Base-by-base conservation (phyloP, 2,797 vertebrate genomes). In the Crocidura indochinensis region DNA sequence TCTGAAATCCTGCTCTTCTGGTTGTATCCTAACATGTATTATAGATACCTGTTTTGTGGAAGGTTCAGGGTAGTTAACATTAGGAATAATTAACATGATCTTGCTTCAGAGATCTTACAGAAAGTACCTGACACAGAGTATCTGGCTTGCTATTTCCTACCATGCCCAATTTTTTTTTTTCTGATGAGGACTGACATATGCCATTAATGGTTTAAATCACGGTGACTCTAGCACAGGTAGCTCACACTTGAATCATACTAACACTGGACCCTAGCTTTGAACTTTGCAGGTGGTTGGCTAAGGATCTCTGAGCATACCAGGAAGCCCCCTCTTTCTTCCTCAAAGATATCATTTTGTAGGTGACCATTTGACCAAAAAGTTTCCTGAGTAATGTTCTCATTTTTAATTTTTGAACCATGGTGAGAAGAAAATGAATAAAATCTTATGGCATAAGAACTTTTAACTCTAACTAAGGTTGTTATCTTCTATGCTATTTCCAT, bases 361-460 rank as follows among this genome's bases (percentile, higher is more conserved):
- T 68, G 49, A 51, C 49, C 47, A 46, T 78, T 71, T 76, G 83
- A 84, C 31, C 29, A 44, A 73, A 80, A 84, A 79, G 4, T 29
- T 74, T 44, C 6, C 2, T 68, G 62, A 81, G 29, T 19, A 85
- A 6, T 49, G 12, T 84, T 80, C 19, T 75, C n/a, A 24, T 88
- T 84, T 91, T 85, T 81, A 69, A 87, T 27, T 46, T 64, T 29
- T 53, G 17, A 24, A 84, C 27, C 29, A 90, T 82, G 62, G 72
- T 65, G 73, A 69, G 44, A 83, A 68, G 67, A 79, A 91, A 26
- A 46, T 14, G 17, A 86, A 72, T 90, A 79, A 88, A 90, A 91
- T 69, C 68, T 6, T 47, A 26, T 67, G 20, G 15, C 44, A 20
- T 84, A 6, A 79, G 68, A 96, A 71, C 68, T 80, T 15, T 83